A percentile compares a stretch with the other conserved stretches of the same genome.
Evolutionary conservation across 2,113 vertebrate species (phyloP).

Genomic region (Jacana jacana): DNA sequence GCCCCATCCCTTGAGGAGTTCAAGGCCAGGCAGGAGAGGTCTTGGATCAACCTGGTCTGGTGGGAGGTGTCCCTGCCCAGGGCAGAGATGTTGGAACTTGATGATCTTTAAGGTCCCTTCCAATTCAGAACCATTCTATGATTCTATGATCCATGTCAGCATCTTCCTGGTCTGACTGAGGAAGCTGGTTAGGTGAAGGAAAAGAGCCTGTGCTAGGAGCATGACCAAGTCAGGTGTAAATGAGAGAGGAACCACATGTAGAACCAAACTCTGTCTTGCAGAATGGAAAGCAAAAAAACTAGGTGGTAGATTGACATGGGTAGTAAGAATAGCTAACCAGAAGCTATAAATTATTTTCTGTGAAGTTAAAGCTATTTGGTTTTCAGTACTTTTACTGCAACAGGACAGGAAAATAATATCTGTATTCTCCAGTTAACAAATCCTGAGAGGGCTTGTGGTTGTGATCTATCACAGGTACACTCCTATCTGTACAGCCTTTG

Average conservation of each 20-base stretch:
- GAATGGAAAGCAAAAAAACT: neutral
- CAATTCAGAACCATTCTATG: neutral
- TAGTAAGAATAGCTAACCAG: neutral
- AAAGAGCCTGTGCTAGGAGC: neutral
- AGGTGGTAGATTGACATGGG: neutral
- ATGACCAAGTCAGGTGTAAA: neutral
- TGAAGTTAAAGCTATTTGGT: neutral
- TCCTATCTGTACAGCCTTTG: neutral
- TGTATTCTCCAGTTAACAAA: neutral
- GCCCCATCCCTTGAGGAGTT: too few relatives aligned
- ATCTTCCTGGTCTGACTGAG: neutral
- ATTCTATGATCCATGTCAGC: neutral
- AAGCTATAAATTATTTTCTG: neutral
- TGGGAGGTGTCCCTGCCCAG: neutral
- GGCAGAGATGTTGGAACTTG: neutral
- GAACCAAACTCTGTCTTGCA: neutral
- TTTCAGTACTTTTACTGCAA: neutral
- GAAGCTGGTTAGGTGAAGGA: neutral
- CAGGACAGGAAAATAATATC: neutral
- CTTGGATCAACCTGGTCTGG: too few relatives aligned
- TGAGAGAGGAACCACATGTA: neutral
- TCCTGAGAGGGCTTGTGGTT: neutral
- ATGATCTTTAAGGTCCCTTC: neutral
- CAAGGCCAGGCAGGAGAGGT: too few relatives aligned
- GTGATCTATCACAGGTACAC: neutral